Conservation (phyloP, 2,888 invertebrate genomes). For the Spodoptera picta region DNA sequence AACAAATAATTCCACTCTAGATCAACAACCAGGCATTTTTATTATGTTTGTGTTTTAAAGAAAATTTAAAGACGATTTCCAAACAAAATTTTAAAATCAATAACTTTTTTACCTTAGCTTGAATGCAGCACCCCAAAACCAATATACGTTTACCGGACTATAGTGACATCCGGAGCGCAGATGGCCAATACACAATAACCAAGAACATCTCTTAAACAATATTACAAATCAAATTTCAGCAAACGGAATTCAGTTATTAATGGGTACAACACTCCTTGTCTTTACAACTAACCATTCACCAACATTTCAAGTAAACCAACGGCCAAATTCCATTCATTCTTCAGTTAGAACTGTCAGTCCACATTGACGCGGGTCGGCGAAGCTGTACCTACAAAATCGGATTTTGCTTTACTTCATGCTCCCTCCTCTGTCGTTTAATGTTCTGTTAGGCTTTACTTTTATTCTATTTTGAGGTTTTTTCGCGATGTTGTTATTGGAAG, state of each 20-base stretch:
- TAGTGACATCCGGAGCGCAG: not conserved
- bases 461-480: slow-evolving; percentile 10
- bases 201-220: slow-evolving; percentile 1
- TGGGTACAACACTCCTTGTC: slow-evolving; percentile 35
- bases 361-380: slow-evolving; percentile 55
- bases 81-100: no score
- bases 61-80: no score
- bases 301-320: slow-evolving; percentile 48
- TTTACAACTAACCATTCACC: slow-evolving; percentile 41
- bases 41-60: no score
- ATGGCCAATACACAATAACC: not conserved
- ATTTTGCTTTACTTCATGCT: slow-evolving; percentile 63
- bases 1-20: no score
- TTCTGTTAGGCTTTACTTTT: slow-evolving; percentile 22
- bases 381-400: slow-evolving; percentile 57
- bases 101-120: no score
- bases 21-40: no score
- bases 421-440: slow-evolving; percentile 50
- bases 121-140: no score
- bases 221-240: slow-evolving; percentile 32
- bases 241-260: slow-evolving; percentile 37
- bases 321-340: slow-evolving; percentile 47
- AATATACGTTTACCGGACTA: no score
- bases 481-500: not conserved
- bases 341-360: slow-evolving; percentile 41